Percentiles rank a stretch among this genome's conserved stretches.
These are phyloP conservation scores for Diarsia dahlii DNA, from an alignment of 2,888 invertebrate genomes.

Conservation along the genomic window DNA sequence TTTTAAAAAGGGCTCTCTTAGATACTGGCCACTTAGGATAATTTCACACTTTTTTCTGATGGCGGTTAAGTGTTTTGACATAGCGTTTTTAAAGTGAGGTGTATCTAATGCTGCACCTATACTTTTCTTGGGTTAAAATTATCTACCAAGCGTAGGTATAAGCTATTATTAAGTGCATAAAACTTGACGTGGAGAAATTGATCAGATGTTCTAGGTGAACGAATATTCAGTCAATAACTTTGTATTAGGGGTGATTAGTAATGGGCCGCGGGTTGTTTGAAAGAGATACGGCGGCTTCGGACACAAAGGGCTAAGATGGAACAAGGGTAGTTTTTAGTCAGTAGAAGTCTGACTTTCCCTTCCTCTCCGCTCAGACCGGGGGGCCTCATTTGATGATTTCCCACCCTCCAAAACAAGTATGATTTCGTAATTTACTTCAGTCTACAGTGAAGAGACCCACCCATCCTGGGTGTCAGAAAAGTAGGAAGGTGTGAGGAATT, in stretches of 20 bases:
- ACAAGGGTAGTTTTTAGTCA: too few species aligned
- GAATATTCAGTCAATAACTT: neutral
- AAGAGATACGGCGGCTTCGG: too few species aligned
- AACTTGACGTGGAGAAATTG: slow-evolving; percentile 22
- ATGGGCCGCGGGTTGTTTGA: too few species aligned
- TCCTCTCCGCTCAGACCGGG: too few species aligned
- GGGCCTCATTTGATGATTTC: too few species aligned
- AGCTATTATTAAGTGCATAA: slow-evolving; percentile 30
- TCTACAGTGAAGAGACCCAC: neutral
- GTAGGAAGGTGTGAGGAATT: neutral
- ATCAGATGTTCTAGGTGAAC: slow-evolving; percentile 13
- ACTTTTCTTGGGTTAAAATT: slow-evolving; percentile 22
- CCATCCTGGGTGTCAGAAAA: neutral
- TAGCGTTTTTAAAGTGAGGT: slow-evolving; percentile 73
- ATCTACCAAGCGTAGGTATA: slow-evolving; percentile 10
- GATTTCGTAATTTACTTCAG: neutral
- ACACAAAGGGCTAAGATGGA: too few species aligned
- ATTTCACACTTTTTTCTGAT: slow-evolving; percentile 87
- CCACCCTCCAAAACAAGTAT: too few species aligned
- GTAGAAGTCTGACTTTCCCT: too few species aligned
- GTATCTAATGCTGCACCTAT: slow-evolving; percentile 43
- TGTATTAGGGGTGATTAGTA: neutral
- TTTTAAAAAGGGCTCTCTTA: slow-evolving; percentile 84
- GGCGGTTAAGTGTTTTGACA: slow-evolving; percentile 83
- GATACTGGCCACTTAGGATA: slow-evolving; percentile 87